Evolutionary conservation across 2,113 vertebrate genomes (phyloP), one percentile per base, ranked within the genome.

Genomic region (Upupa epops): DNA sequence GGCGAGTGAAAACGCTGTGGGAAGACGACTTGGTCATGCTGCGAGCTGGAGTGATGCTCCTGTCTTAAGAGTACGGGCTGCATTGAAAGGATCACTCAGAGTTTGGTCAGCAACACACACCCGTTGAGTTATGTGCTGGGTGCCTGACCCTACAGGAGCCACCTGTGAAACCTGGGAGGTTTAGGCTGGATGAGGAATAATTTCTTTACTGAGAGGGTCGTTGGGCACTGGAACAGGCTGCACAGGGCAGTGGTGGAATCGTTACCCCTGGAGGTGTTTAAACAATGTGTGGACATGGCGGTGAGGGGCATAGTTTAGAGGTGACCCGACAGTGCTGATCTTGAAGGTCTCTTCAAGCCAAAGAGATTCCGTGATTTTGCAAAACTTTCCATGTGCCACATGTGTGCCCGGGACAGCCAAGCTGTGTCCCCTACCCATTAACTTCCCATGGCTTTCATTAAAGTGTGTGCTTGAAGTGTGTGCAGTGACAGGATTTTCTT

Each of bases 21-120:
- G 26, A 63, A 78, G 31, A 45, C 20, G 0, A 42, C 15, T 55
- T 51, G 37, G 56, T 65, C 32, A 63, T 34, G 68, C n/a, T 66
- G 46, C 1, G 14, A 79, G 51, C 26, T 22, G 42, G 32, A 42
- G 19, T 45, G 88, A 92, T 92, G 93, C 88, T 91, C n/a, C 28
- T 13, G n/a, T 18, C 28, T 11, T n/a, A 4, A 46, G 11, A 86
- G 45, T 82, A 3, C 34, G 52, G 51, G 22, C 42, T 46, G 16
- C 20, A 64, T 69, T 46, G 9, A 1, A 64, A 66, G 26, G 9
- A 34, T 42, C 49, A 3, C 49, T 3, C 17, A 40, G 36, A 36
- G n/a, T 72, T 6, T 11, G 77, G 21, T 63, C 40, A 78, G 40
- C 61, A 3, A 3, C 3, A 0, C 6, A 26, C 22, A 55, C 31